These are phyloP conservation scores for Sebastes hopkinsi DNA, from an alignment of 2,797 vertebrate species.

Conservation along the genomic window DNA sequence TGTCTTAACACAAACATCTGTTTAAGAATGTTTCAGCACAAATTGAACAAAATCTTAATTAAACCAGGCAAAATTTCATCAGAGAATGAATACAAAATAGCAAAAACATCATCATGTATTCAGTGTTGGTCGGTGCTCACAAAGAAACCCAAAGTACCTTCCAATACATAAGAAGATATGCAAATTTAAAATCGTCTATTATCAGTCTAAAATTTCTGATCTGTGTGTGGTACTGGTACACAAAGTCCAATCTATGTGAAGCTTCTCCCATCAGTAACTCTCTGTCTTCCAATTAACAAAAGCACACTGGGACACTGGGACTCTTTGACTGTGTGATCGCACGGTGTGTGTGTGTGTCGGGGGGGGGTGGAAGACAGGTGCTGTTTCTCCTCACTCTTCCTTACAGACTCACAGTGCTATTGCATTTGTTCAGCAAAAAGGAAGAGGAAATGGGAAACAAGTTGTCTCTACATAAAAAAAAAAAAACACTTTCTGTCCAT, in stretches of 20 bases:
- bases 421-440: background rate
- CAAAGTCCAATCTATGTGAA: constrained; percentile 13
- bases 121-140: too few species aligned
- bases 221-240: background rate
- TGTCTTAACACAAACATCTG: too few species aligned
- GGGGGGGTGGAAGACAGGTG: too few species aligned
- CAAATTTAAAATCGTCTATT: too few species aligned
- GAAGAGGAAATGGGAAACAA: background rate
- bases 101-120: too few species aligned
- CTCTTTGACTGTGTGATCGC: constrained; percentile 16
- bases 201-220: too few species aligned
- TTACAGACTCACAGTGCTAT: background rate
- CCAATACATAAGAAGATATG: too few species aligned
- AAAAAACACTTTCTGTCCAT: background rate
- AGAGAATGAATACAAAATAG: too few species aligned
- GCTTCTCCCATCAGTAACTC: constrained; percentile 23
- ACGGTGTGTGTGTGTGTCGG: background rate
- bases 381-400: background rate
- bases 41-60: too few species aligned
- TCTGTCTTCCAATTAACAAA: constrained; percentile 44
- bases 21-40: too few species aligned
- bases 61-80: too few species aligned
- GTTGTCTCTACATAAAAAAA: background rate
- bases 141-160: too few species aligned
- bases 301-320: constrained; percentile 32